Base-by-base conservation (phyloP, 2,888 invertebrate genomes). In the Pogonocherus hispidulus region DNA sequence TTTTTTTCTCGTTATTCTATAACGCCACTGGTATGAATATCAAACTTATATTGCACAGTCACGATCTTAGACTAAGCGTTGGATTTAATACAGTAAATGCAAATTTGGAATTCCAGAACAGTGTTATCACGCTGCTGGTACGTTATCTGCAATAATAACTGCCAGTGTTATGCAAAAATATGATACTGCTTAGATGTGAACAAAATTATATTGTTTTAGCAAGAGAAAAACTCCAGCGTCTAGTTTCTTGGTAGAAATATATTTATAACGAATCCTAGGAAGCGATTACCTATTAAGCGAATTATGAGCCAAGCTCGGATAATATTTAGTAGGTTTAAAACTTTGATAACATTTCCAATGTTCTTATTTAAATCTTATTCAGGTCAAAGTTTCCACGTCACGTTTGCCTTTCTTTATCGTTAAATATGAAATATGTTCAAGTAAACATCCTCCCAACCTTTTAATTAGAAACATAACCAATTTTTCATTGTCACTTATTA, bases 61-160 rank as follows among this genome's bases (percentile, higher is more conserved):
- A 51, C 37, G 49, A 62, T 66, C 55, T 70, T 57, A 52, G 27
- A 54, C 54, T 63, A 57, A 60, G 54, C 57, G 64, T 54, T 60
- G 66, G 67, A 65, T 73, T 65, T 47, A 22, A 66, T 66, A 67
- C 67, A 71, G 71, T 71, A 60, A 69, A 73, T 71, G 63, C 63
- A 63, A 62, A 68, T 63, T 63, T 62, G 62, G 67, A 64, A 54
- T 56, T 57, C 52, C 62, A 22, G 3, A 22, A 20, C 22, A 18
- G 20, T 14, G n/a, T 37, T 20, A 44, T 20, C n/a, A 22, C 20
- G 16, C 37, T 37, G 1, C 41, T 41, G 18, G 41, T 20, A 41
- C 5, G 41, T 22, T 56, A 37, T 22, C 41, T 41, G n/a, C 1
- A 22, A 14, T 22, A 5, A 22, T 37, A 41, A 54, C 22, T 44